Conservation (phyloP, 2,888 invertebrate genomes). For the Parochlus steinenii region DNA sequence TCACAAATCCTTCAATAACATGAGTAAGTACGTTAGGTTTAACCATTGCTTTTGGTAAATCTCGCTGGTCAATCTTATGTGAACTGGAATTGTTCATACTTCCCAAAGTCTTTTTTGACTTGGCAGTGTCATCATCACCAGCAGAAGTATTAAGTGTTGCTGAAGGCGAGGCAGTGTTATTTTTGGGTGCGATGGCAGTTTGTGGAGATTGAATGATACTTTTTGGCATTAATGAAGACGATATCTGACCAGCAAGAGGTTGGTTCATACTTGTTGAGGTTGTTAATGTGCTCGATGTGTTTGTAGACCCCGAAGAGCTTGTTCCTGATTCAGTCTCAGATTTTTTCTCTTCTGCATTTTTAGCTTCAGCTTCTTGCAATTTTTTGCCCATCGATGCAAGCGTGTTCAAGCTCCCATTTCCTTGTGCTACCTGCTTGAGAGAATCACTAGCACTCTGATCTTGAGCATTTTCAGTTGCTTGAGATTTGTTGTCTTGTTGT, state of each 20-base stretch:
- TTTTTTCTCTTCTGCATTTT: conserved; percentile 6
- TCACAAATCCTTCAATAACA: conserved; percentile 92
- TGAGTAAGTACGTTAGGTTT: conserved; percentile 92
- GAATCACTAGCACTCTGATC: background rate
- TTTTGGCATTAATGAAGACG: too few species aligned
- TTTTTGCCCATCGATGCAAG: conserved; percentile 2
- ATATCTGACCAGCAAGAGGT: too few species aligned
- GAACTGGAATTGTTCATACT: conserved; percentile 23
- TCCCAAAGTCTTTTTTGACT: conserved; percentile 13
- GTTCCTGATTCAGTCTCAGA: conserved; percentile 1
- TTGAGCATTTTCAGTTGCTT: conserved; percentile 2
- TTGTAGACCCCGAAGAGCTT: too few species aligned
- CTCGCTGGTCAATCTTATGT: conserved; percentile 25
- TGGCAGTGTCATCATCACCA: conserved; percentile 5
- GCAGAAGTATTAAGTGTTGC: conserved; percentile 20
- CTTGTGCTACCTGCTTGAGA: too few species aligned
- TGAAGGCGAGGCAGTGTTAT: conserved; percentile 16
- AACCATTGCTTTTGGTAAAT: conserved; percentile 80
- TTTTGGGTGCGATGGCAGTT: too few species aligned
- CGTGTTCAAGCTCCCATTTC: background rate
- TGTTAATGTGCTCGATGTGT: too few species aligned
- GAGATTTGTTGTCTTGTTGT: background rate
- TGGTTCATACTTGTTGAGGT: too few species aligned
- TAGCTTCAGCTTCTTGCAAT: background rate
- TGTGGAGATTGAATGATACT: too few species aligned